A percentile compares a stretch with the other conserved stretches of the same genome.
These are phyloP conservation scores for Natator depressus DNA, from an alignment of 2,113 vertebrate species.

Conservation along the genomic window DNA sequence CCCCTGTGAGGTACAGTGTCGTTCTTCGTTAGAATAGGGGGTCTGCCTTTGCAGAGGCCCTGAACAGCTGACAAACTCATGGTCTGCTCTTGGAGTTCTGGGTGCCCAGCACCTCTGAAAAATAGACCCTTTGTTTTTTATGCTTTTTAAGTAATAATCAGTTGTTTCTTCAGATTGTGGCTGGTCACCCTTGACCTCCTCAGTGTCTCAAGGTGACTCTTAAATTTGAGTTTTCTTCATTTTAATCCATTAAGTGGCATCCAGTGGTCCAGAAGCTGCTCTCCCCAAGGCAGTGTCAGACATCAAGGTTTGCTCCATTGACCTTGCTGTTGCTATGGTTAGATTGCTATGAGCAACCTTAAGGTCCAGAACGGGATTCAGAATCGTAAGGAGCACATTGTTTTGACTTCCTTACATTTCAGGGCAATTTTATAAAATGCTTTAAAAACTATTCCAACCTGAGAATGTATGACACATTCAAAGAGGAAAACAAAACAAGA, in stretches of 20 bases:
- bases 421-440: background rate
- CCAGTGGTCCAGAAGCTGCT: slow-evolving; percentile 25
- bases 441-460: background rate
- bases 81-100: background rate
- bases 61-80: background rate
- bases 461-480: background rate
- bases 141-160: background rate
- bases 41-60: background rate
- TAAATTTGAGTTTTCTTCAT: background rate
- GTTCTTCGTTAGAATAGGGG: slow-evolving; percentile 45
- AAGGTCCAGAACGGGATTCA: slow-evolving; percentile 30
- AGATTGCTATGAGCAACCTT: slow-evolving; percentile 37
- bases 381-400: background rate
- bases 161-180: background rate
- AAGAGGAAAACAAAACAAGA: background rate
- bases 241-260: background rate
- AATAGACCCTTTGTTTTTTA: background rate
- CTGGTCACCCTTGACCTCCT: background rate
- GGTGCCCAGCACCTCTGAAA: background rate
- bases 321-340: slow-evolving; percentile 40
- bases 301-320: slow-evolving; percentile 28
- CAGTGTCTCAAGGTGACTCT: background rate
- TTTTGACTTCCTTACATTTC: background rate
- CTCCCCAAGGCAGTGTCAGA: background rate
- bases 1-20: slow-evolving; percentile 51